phyloP scores from a whole-genome alignment of 2,797 vertebrate species.

The Orientallactaga sibirica region DNA sequence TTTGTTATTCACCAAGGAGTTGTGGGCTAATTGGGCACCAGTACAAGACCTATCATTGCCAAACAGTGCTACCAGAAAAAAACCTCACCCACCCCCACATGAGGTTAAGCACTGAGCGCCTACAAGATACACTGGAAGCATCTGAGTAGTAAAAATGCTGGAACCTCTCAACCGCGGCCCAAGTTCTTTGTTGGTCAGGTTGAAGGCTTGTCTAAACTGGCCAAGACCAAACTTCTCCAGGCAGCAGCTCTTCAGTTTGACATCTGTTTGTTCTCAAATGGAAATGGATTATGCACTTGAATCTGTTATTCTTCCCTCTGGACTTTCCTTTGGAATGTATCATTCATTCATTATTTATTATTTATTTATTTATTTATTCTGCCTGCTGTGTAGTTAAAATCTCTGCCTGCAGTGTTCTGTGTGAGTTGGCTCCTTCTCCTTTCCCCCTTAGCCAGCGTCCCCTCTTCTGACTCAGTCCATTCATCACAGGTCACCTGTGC shows the following conservation, averaged over 20 bases:
- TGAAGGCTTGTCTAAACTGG: not conserved
- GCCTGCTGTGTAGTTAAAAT: not conserved
- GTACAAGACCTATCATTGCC: conserved; percentile 3
- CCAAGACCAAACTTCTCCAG: not conserved
- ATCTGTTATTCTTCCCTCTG: not conserved
- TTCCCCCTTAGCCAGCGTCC: not conserved
- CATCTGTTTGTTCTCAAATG: not conserved
- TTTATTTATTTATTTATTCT: not conserved
- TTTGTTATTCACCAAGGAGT: conserved; percentile 72
- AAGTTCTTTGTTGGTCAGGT: not conserved
- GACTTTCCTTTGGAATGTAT: conserved; percentile 5
- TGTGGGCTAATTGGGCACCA: conserved; percentile 59
- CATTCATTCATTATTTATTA: not conserved
- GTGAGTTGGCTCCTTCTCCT: not conserved
- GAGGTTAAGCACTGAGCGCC: not conserved
- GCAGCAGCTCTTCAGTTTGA: not conserved
- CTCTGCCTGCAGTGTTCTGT: not conserved
- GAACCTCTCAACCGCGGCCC: not conserved
- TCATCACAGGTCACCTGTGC: not conserved
- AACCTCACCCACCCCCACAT: not conserved
- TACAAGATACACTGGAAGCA: not conserved
- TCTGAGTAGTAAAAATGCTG: not conserved
- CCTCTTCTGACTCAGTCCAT: not conserved
- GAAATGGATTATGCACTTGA: conserved; percentile 12
- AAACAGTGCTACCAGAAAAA: not conserved